Evolutionary conservation across 2,113 vertebrate genomes (phyloP).

Genomic region (Cnemophilus loriae): DNA sequence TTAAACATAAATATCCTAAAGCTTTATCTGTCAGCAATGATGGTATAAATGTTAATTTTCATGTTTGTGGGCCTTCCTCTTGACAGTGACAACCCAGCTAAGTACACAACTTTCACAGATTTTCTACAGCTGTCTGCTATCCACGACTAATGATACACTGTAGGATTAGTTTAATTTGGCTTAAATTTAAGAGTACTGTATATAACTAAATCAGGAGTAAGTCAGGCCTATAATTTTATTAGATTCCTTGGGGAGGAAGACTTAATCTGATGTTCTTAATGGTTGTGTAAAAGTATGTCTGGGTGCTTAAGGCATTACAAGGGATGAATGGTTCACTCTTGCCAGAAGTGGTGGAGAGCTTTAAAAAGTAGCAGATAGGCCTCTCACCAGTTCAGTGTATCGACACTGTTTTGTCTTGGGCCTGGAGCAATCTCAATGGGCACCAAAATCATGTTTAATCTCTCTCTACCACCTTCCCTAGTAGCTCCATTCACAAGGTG

Average conservation of each 20-base stretch:
- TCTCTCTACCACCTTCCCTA: neutral
- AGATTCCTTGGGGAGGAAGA: neutral
- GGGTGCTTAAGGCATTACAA: neutral
- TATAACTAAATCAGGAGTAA: neutral
- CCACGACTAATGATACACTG: neutral
- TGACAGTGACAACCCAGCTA: neutral
- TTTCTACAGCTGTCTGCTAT: neutral
- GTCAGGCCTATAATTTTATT: neutral
- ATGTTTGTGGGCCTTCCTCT: neutral
- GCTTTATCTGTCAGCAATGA: neutral
- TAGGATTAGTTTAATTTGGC: neutral
- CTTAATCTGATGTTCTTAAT: neutral
- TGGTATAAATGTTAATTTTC: neutral
- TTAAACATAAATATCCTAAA: neutral
- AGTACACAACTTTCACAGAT: neutral
- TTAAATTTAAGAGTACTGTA: neutral
- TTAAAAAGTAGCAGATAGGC: neutral
- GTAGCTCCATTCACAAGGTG: neutral
- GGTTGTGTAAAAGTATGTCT: neutral
- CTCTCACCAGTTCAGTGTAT: neutral
- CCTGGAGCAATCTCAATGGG: neutral
- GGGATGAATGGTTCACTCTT: neutral
- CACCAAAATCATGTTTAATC: neutral
- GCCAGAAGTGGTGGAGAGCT: neutral
- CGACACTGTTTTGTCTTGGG: slow-evolving; percentile 8